phyloP scores from a whole-genome alignment of 2,113 vertebrate genomes.

The Accipiter virgatus region DNA sequence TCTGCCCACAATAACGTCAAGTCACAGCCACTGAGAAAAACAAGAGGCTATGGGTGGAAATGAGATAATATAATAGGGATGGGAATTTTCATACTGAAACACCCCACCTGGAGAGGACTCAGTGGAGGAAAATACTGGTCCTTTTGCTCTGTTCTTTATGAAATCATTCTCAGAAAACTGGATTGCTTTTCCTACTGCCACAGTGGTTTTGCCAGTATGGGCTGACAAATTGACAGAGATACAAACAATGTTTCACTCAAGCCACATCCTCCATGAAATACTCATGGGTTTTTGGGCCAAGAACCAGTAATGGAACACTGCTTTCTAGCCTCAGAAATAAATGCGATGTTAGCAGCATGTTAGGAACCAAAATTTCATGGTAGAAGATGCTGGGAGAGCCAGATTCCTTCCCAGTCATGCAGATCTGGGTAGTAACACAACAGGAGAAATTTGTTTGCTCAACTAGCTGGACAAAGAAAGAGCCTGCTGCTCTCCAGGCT shows the following conservation, averaged over 20 bases:
- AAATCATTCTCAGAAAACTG: background rate
- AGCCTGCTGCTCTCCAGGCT: background rate
- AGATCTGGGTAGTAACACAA: background rate
- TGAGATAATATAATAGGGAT: background rate
- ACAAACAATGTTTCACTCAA: background rate
- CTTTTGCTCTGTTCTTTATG: background rate
- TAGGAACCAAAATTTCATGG: background rate
- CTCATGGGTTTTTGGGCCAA: background rate
- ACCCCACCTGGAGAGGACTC: background rate
- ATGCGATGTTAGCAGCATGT: background rate
- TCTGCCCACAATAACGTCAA: background rate
- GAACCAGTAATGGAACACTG: background rate
- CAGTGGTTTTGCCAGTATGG: background rate
- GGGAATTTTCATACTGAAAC: background rate
- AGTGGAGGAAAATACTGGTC: background rate
- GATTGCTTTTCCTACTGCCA: background rate
- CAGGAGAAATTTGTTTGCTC: background rate
- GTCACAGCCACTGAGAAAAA: background rate
- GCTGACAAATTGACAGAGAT: background rate
- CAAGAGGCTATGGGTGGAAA: background rate
- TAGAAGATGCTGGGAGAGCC: background rate
- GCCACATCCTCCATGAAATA: background rate
- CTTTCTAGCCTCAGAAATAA: background rate
- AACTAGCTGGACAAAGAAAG: background rate
- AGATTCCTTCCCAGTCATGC: background rate